These are phyloP conservation scores for Rallus crepitans DNA, from an alignment of 2,797 vertebrate genomes.

Conservation along the genomic window DNA sequence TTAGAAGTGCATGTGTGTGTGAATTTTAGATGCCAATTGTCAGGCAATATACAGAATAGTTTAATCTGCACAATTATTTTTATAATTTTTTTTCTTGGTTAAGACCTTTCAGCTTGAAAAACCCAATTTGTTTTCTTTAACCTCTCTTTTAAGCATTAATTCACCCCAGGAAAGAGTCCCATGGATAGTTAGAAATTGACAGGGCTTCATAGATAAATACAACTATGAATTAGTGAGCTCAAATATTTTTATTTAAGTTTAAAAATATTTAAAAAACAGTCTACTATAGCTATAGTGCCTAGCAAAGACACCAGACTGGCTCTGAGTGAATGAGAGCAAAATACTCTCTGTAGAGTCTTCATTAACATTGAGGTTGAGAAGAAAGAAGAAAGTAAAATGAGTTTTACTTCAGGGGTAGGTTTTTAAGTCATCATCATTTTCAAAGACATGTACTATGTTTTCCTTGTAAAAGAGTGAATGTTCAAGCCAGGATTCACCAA, in stretches of 20 bases:
- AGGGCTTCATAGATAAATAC: neutral
- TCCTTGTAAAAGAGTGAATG: neutral
- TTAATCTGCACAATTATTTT: neutral
- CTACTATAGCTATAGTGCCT: neutral
- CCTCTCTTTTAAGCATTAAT: neutral
- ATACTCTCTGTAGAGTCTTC: neutral
- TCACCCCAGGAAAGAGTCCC: neutral
- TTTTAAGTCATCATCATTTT: neutral
- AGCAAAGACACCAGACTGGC: neutral
- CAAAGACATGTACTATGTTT: neutral
- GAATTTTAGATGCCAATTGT: neutral
- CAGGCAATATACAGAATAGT: neutral
- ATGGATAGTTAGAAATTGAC: neutral
- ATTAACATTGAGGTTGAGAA: neutral
- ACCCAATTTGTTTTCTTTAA: neutral
- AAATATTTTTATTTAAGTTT: neutral
- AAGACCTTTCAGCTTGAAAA: neutral
- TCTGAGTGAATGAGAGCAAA: neutral
- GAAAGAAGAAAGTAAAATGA: neutral
- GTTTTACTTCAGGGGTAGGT: neutral
- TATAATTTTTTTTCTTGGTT: neutral
- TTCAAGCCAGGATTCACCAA: neutral
- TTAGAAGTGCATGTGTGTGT: neutral
- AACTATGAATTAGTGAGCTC: neutral
- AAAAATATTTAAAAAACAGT: neutral